A percentile compares a stretch with the other conserved stretches of the same genome.
Conservation (phyloP, 2,888 invertebrate genomes). For the Apocheima hispidaria region DNA sequence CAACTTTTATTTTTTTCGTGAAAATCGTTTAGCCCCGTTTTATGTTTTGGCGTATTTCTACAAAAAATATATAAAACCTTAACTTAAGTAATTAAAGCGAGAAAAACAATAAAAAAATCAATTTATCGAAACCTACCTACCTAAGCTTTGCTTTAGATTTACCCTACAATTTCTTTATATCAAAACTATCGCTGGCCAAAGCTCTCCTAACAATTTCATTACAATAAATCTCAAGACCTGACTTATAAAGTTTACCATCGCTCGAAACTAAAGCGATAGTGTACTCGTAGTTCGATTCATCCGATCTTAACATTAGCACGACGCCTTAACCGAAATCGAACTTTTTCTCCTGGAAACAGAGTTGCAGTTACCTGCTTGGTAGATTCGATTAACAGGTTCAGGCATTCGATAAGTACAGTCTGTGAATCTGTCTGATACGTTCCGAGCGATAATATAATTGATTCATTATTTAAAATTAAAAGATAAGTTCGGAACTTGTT, state of each 20-base stretch:
- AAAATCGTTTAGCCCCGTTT: too few relatives aligned
- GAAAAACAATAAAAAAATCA: too few relatives aligned
- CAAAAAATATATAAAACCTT: too few relatives aligned
- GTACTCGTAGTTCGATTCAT: conserved; percentile 58
- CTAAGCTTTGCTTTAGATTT: background rate
- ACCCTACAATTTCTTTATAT: background rate
- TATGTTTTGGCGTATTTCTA: too few relatives aligned
- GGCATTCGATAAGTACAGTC: conserved; percentile 65
- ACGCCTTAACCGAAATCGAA: conserved; percentile 50
- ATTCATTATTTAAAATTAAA: conserved; percentile 67
- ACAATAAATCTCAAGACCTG: conserved; percentile 72
- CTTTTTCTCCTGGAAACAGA: conserved; percentile 42
- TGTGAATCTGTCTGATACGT: conserved; percentile 56
- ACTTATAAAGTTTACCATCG: conserved; percentile 77
- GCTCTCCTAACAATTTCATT: conserved; percentile 77
- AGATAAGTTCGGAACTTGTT: conserved; percentile 59
- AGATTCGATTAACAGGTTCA: conserved; percentile 49
- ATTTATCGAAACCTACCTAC: too few relatives aligned
- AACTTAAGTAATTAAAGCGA: too few relatives aligned
- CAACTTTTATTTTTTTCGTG: too few relatives aligned
- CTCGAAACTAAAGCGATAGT: conserved; percentile 74
- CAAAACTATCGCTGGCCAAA: conserved; percentile 68
- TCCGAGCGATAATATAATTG: conserved; percentile 73
- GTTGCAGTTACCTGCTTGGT: conserved; percentile 42
- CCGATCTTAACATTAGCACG: conserved; percentile 64